These are phyloP conservation scores for Caradrina kadenii DNA, from an alignment of 2,888 invertebrate species.

Conservation along the genomic window DNA sequence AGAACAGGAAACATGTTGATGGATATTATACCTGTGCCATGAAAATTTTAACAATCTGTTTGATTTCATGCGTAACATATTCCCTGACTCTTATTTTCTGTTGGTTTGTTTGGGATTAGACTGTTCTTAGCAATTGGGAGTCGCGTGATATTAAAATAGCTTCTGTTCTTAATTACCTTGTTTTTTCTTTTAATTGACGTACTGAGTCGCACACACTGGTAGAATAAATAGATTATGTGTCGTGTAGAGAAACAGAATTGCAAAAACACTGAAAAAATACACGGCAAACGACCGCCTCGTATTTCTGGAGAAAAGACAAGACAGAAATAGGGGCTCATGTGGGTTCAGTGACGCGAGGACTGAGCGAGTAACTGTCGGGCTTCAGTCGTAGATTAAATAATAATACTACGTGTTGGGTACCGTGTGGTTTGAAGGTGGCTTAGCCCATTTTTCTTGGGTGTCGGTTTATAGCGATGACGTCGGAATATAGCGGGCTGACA, in stretches of 20 bases:
- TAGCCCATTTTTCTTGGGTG: constrained; percentile 46
- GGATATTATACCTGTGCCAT: background rate
- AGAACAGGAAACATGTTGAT: background rate
- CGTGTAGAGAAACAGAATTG: constrained; percentile 51
- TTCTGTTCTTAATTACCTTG: constrained; percentile 36
- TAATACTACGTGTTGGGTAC: constrained; percentile 47
- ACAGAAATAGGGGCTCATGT: constrained; percentile 80
- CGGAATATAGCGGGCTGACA: constrained; percentile 38
- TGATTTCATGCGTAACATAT: background rate
- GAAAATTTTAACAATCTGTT: background rate
- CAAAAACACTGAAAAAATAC: constrained; percentile 60
- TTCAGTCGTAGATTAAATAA: constrained; percentile 62
- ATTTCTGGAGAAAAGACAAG: constrained; percentile 84
- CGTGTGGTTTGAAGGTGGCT: constrained; percentile 57
- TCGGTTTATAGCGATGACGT: constrained; percentile 57
- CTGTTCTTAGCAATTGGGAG: background rate
- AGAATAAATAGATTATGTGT: constrained; percentile 47
- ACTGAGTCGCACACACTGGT: constrained; percentile 14
- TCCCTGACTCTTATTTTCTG: background rate
- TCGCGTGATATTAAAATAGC: constrained; percentile 8
- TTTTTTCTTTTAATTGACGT: constrained; percentile 26
- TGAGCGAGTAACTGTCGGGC: constrained; percentile 56
- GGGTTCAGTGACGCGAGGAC: constrained; percentile 79
- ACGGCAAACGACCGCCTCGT: constrained; percentile 66
- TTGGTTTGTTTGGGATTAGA: background rate